Percentiles rank a stretch among this genome's conserved stretches.
phyloP scores from a whole-genome alignment of 2,113 vertebrate species.

The Engystomops pustulosus region DNA sequence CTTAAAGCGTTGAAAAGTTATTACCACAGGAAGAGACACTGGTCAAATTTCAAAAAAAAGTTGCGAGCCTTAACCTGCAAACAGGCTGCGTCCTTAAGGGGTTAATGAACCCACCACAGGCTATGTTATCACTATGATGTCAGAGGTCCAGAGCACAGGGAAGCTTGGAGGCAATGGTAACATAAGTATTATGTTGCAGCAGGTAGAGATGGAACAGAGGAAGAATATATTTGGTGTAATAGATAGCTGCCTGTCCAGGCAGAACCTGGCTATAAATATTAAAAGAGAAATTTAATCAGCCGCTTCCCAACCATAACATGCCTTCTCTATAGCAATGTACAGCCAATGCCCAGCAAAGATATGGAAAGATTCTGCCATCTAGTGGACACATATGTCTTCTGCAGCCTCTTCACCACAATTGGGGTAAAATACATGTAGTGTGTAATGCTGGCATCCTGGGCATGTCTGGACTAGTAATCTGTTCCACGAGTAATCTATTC shows the following conservation, averaged over 20 bases:
- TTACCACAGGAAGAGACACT: no score
- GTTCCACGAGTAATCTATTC: no score
- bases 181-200: background rate
- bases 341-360: background rate
- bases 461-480: background rate
- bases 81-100: no score
- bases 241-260: background rate
- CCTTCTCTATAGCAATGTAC: background rate
- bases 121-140: no score
- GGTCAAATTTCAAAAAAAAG: no score
- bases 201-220: background rate
- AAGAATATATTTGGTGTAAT: background rate
- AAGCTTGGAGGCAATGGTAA: background rate
- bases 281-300: background rate
- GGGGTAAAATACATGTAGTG: background rate
- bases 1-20: no score
- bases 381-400: background rate
- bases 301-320: background rate
- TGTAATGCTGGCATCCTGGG: no score
- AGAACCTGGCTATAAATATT: background rate
- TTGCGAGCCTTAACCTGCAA: no score
- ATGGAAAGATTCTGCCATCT: constrained; percentile 19
- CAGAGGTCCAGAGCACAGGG: background rate
- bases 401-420: background rate
- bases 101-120: no score